A percentile compares a stretch with the other conserved stretches of the same genome.
phyloP scores from a whole-genome alignment of 2,113 vertebrate species.

The Plestiodon gilberti region DNA sequence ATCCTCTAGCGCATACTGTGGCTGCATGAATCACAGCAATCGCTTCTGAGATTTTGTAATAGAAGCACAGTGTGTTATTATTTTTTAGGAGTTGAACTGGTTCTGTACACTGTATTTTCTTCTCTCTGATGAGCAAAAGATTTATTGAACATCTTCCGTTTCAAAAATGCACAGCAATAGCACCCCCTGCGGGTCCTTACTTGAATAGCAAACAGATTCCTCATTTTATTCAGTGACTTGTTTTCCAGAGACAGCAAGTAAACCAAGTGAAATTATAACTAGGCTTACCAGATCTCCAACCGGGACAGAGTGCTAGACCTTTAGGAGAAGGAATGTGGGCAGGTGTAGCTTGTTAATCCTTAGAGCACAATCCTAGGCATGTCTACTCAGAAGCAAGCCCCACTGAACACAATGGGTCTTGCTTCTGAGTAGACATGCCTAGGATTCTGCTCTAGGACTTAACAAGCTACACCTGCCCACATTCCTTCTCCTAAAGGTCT shows the following conservation, averaged over 20 bases:
- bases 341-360: too few relatives aligned
- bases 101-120: neutral
- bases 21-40: neutral
- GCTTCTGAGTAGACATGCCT: too few relatives aligned
- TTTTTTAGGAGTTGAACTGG: neutral
- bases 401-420: too few relatives aligned
- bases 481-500: too few relatives aligned
- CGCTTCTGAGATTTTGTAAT: neutral
- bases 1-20: neutral
- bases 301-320: too few relatives aligned
- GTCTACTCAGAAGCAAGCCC: too few relatives aligned
- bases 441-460: too few relatives aligned
- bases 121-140: neutral
- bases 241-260: neutral
- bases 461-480: too few relatives aligned
- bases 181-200: constrained; percentile 9
- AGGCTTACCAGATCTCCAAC: too few relatives aligned
- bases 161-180: neutral
- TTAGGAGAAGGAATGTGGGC: too few relatives aligned
- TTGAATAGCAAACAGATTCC: neutral
- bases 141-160: neutral
- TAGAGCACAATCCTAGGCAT: too few relatives aligned
- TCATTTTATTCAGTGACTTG: neutral
- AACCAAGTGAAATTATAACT: neutral
- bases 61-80: neutral